Evolutionary conservation across 2,797 vertebrate genomes (phyloP).

Genomic region (Esox masquinongy): DNA sequence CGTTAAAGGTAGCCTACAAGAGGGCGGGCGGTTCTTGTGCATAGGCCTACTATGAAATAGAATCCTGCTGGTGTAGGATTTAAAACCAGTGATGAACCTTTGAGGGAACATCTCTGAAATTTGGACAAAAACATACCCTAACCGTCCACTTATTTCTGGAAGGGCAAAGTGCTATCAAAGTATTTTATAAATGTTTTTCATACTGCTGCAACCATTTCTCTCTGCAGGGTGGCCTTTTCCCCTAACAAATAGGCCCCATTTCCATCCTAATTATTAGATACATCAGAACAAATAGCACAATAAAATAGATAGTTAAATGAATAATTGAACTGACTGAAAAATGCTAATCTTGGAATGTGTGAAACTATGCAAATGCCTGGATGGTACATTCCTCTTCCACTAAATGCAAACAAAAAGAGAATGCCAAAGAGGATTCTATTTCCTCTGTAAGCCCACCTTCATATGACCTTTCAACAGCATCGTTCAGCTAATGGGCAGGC

Average conservation of each 20-base stretch:
- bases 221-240: neutral
- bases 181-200: neutral
- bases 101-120: too few species aligned
- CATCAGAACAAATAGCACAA: conserved; percentile 1
- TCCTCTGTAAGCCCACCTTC: neutral
- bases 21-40: too few species aligned
- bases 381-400: neutral
- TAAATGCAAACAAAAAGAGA: neutral
- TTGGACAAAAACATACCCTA: too few species aligned
- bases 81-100: too few species aligned
- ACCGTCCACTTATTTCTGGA: too few species aligned
- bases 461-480: conserved; percentile 5
- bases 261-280: conserved; percentile 2
- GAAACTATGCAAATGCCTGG: neutral
- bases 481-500: conserved; percentile 8
- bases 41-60: too few species aligned
- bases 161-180: neutral
- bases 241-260: neutral
- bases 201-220: neutral
- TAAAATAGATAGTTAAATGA: conserved; percentile 5
- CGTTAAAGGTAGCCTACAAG: too few species aligned
- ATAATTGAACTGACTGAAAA: neutral
- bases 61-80: too few species aligned
- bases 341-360: neutral
- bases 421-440: too few species aligned